Base-by-base conservation (phyloP, 2,888 invertebrate genomes). In the Pachymerium ferrugineum region DNA sequence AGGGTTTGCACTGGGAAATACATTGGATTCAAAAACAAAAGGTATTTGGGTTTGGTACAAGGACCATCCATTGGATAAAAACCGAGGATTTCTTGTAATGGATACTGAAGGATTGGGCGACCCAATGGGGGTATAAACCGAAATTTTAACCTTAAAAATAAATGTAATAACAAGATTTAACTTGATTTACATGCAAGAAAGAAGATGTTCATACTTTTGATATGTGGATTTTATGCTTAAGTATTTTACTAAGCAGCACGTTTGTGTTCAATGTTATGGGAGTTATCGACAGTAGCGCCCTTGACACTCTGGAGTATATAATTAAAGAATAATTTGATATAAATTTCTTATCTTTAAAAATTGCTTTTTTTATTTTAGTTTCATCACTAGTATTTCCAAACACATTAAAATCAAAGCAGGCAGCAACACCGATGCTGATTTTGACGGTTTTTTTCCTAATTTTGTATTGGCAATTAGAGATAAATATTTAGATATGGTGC, bases 1-100 rank as follows among this genome's bases (percentile, higher is more conserved):
- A 70, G 70, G 70, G 6, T 70, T 70, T 33, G 30, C 70, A 8
- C 19, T 70, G 70, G 70, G 70, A 70, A 30, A 29, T 6, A 70
- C 70, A 6, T 16, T 70, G 5, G 70, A 70, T 5, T 70, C 70
- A 16, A 30, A 70, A 12, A 70, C 70, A 3, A 70, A 70, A 70
- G 70, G 70, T 3, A 70, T 70, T 33, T 70, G 70, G 70, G 35
- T 70, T 4, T 70, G 70, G 70, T 31, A 33, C 6, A 16, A n/a
- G 1, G n/a, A 31, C 16, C 70, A 70, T 70, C 70, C 33, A 5
- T n/a, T 19, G 1, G 70, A 70, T 19, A 5, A 28, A n/a, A 19
- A 28, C 30, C 4, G 4, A 29, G 70, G 30, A 10, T 16, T 70
- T 5, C 70, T 70, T 14, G 12, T 70, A 3, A 70, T 70, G 70